These are phyloP conservation scores for Sebastes vulpes DNA, from an alignment of 2,797 vertebrate species.

Conservation along the genomic window DNA sequence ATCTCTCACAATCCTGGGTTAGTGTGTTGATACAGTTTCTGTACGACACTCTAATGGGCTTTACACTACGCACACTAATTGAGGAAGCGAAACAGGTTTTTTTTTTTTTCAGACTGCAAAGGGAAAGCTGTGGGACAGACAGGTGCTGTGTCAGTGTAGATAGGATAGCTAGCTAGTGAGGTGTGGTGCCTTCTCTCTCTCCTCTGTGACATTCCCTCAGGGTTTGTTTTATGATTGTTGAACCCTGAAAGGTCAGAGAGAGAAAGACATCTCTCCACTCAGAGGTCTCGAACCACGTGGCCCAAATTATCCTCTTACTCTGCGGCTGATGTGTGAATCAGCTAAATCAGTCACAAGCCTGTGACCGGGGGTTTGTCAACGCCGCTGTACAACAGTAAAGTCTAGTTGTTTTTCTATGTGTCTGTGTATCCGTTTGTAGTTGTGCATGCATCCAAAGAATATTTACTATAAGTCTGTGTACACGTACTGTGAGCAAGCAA, in stretches of 20 bases:
- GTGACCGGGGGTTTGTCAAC: background rate
- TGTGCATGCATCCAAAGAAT: background rate
- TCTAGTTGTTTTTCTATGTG: background rate
- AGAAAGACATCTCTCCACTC: constrained; percentile 13
- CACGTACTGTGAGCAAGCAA: background rate
- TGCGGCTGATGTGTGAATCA: background rate
- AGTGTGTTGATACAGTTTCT: background rate
- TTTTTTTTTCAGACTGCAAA: background rate
- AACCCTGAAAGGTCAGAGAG: constrained; percentile 50
- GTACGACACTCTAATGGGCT: background rate
- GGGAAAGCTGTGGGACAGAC: background rate
- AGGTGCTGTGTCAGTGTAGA: constrained; percentile 9
- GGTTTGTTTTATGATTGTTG: constrained; percentile 34
- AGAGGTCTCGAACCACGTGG: constrained; percentile 1
- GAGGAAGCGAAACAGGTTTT: background rate
- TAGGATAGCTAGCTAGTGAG: background rate
- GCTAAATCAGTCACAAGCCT: background rate
- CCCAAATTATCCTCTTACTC: background rate
- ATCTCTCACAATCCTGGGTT: background rate
- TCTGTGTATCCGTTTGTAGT: background rate
- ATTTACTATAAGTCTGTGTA: background rate
- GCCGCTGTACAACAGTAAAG: background rate
- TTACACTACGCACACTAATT: background rate
- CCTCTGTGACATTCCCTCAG: constrained; percentile 23
- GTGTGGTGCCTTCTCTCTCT: constrained; percentile 15